Evolutionary conservation across 2,113 vertebrate genomes (phyloP).

Genomic region (Gopherus flavomarginatus): DNA sequence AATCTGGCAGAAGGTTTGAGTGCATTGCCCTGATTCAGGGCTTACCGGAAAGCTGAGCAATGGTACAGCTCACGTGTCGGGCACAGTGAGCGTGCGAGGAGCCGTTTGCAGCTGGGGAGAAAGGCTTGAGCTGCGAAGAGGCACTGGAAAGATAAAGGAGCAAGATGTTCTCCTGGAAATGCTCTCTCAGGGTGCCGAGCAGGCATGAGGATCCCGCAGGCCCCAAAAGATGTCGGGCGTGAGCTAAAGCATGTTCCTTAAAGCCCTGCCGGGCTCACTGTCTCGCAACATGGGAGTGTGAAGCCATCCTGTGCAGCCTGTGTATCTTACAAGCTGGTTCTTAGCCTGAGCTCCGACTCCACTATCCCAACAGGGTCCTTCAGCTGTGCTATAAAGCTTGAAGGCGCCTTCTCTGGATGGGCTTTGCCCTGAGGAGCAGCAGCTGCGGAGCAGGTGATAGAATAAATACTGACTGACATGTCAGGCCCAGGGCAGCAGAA

Average conservation of each 20-base stretch:
- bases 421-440: background rate
- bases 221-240: background rate
- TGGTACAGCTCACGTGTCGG: background rate
- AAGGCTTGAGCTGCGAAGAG: background rate
- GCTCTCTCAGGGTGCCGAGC: background rate
- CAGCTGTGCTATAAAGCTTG: background rate
- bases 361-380: background rate
- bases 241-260: background rate
- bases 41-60: background rate
- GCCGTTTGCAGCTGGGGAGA: background rate
- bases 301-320: background rate
- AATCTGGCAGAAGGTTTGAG: constrained; percentile 32
- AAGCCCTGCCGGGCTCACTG: background rate
- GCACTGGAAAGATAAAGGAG: constrained; percentile 19
- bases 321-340: rapidly evolving
- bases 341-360: background rate
- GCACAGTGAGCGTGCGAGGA: background rate
- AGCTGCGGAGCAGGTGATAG: background rate
- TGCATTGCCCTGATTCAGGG: background rate
- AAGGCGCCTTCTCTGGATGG: background rate
- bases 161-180: background rate
- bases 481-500: rapidly evolving
- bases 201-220: background rate
- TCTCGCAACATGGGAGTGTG: background rate
- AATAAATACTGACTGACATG: background rate